Percentiles rank a stretch among this genome's conserved stretches.
phyloP scores from a whole-genome alignment of 2,113 vertebrate species.

The Cheilinus undulatus region DNA sequence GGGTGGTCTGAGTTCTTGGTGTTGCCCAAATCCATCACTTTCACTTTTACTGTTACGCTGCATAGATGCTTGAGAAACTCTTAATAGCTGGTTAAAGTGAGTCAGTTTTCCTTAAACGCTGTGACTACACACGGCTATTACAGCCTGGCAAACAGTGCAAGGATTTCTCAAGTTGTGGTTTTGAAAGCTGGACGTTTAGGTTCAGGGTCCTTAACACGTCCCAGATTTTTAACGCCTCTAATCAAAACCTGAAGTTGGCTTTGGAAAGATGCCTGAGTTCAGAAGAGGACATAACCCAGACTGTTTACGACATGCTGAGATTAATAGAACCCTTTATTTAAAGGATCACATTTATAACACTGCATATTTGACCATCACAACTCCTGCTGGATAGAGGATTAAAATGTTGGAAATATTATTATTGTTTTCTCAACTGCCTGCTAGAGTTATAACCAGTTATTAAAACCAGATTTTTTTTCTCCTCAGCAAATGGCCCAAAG shows the following conservation, averaged over 20 bases:
- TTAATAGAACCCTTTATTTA: background rate
- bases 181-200: background rate
- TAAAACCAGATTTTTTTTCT: background rate
- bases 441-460: background rate
- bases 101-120: slow-evolving; percentile 33
- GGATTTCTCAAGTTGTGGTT: slow-evolving; percentile 6
- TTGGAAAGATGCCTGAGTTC: background rate
- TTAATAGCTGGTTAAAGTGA: slow-evolving; percentile 27
- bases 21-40: slow-evolving; percentile 46
- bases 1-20: slow-evolving; percentile 47
- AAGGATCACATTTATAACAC: background rate
- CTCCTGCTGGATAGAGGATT: background rate
- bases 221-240: background rate
- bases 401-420: background rate
- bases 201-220: too few species aligned
- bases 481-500: background rate
- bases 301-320: background rate
- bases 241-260: background rate
- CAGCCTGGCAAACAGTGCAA: background rate
- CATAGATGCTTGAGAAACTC: slow-evolving; percentile 11
- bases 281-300: background rate
- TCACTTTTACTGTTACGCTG: slow-evolving; percentile 25
- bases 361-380: background rate
- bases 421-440: too few species aligned
- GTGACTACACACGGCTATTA: background rate